Evolutionary conservation across 1,140 invertebrate genomes (phyloP), one percentile per base, ranked within the genome.

Genomic region (Drosophila nigrodunni): DNA sequence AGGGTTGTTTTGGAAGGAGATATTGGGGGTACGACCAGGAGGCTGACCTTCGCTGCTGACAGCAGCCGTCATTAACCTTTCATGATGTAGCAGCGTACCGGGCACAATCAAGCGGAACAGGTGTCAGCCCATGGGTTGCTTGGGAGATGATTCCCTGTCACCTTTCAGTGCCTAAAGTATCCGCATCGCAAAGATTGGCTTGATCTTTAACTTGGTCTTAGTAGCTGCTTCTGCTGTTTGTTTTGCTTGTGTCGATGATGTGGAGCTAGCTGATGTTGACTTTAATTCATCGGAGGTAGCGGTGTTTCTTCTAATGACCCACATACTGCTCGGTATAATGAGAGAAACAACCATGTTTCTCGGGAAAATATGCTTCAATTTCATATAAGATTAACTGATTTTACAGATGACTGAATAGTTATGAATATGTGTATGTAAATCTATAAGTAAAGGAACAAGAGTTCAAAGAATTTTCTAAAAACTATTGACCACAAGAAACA

Each of bases 41-140:
- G 74, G 70, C 62, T 87, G 82, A 87, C 82, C 82, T 87, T 87
- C 82, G 82, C 77, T 66, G 82, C 82, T 87, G 82, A 87, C 82
- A 87, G 82, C 79, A 82, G 82, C 82, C 82, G 82, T 87, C 82
- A 87, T 87, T 87, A 87, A 87, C 82, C 82, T 87, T 87, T 87
- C 82, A 87, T 87, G 82, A 82, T 76, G 76, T 74, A 73, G 75
- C 57, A 86, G 71, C 64, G 7, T 55, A 60, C 13, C 65, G 78
- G 52, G 82, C 64, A 87, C 78, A 87, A 87, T 86, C 76, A 82
- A 81, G 82, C 78, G 82, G 66, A 86, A 86, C 82, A 82, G 82
- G 78, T 81, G 82, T 61, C 66, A 74, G 71, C 39, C 15, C 37
- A 35, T 57, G 37, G 34, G 46, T 13, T 21, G 10, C 54, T 10